Base-by-base conservation (phyloP, 2,797 vertebrate genomes). In the Amblyopsis hoosieri region DNA sequence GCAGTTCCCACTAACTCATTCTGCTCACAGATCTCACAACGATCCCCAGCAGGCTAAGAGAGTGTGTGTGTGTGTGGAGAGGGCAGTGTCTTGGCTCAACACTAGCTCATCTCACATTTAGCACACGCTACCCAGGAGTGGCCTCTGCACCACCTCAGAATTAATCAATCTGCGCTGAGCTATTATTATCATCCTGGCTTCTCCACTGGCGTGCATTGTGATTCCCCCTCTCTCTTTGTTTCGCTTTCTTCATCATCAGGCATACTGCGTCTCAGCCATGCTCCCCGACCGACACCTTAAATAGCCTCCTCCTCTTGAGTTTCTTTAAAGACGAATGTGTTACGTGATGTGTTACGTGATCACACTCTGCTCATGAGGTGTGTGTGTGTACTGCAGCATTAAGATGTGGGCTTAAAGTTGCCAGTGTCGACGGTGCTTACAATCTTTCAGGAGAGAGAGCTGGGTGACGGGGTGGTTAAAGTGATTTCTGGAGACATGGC, bases 401-500 rank as follows among this genome's bases (percentile, higher is more conserved):
- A 29, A 29, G 23, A 4, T 29, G 23, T 29, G 23, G 23, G 23
- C 23, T 29, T 29, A 29, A 29, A 29, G 23, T 29, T 29, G 23
- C 3, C 23, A 29, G 23, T 29, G 23, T 29, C 23, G 23, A 4
- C 3, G 23, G 23, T 29, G 23, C 23, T 29, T 29, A 29, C 23
- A 29, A 29, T 29, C 23, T 29, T 29, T 29, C 23, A 29, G 23
- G 23, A 29, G 65, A 62, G 60, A 14, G 64, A 74, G 8, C 50
- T 54, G 62, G 68, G 66, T 46, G 48, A 69, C 76, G 73, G 67
- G 75, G 75, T 75, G 67, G 69, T 11, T 53, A 79, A 69, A 71
- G 72, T 78, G 70, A 82, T 84, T 87, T 87, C 81, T 81, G 75
- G 79, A 80, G 87, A 85, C 72, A 73, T 57, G 67, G 67, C 74